Base-by-base conservation (phyloP, 2,113 vertebrate species). In the Myiagra hebetior region DNA sequence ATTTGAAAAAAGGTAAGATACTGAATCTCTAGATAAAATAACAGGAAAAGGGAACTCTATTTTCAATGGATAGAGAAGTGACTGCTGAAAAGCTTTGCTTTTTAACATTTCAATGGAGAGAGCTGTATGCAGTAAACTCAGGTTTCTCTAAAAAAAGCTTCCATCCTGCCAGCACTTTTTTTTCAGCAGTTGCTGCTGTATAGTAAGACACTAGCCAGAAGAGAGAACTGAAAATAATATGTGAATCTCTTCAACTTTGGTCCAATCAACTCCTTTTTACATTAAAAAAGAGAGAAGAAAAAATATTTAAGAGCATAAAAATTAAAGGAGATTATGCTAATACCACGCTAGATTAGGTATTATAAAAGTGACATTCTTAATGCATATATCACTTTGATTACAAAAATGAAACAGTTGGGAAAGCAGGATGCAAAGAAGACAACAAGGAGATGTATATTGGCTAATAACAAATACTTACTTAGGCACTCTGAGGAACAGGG, bases 21-120 rank as follows among this genome's bases (percentile, higher is more conserved):
- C 88, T 92, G 86, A 72, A 93, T 89, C 79, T 89, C 56, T 17
- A 11, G 64, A 59, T 64, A 91, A 97, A 94, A 74, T 50, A 80
- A 69, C 42, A 73, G 93, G 30, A 78, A 88, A 91, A 94, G 63
- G 39, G 67, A 89, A 88, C 50, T 87, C 70, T 93, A 24, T 78
- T 72, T 93, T 94, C 64, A 87, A 52, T 47, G 73, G 70, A n/a
- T 53, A 91, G 44, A 64, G 56, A 63, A 41, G 59, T 6, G 4
- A 68, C 53, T 63, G 64, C 67, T 94, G 39, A 91, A 95, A 89
- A 91, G 52, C 55, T 41, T 31, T 69, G 27, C 49, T 81, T 96
- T 93, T 96, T 87, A 75, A 64, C 42, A 89, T 87, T 87, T 65
- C 56, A 85, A 2, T 84, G 31, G 33, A 89, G 27, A 30, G 39